Percentiles rank a stretch among this genome's conserved stretches.
Conservation (phyloP, 2,113 vertebrate species). For the Tauraco erythrolophus region DNA sequence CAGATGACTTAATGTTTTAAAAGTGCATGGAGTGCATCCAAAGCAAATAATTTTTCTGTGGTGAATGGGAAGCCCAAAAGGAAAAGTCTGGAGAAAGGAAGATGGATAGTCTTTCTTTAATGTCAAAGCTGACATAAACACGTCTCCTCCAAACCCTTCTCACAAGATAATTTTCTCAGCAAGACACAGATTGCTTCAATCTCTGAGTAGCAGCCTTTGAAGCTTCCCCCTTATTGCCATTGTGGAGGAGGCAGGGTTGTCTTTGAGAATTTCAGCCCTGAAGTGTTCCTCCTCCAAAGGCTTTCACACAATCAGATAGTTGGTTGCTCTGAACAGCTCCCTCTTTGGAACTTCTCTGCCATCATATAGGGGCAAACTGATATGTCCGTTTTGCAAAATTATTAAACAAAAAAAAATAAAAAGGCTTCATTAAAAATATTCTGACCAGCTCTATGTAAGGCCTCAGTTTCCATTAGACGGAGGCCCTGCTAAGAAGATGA, state of each 20-base stretch:
- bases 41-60: constrained; percentile 72
- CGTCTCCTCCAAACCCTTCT: constrained; percentile 43
- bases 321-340: constrained; percentile 51
- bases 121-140: constrained; percentile 78
- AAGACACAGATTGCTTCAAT: constrained; percentile 76
- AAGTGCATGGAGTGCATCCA: constrained; percentile 71
- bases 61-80: constrained; percentile 67
- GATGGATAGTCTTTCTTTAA: constrained; percentile 76
- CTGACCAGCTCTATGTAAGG: neutral
- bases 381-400: neutral
- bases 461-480: neutral
- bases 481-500: neutral
- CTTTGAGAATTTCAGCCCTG: constrained; percentile 70
- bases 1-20: constrained; percentile 66
- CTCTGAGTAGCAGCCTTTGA: constrained; percentile 75
- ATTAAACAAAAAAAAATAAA: neutral
- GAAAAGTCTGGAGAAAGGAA: constrained; percentile 67
- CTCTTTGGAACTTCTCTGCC: constrained; percentile 40
- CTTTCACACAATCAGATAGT: constrained; percentile 63
- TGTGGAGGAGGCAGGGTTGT: constrained; percentile 58
- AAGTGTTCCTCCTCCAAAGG: constrained; percentile 70
- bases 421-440: neutral
- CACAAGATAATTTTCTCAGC: constrained; percentile 77
- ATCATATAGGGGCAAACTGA: neutral
- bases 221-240: constrained; percentile 68